Percentiles rank a stretch among this genome's conserved stretches.
phyloP scores from a whole-genome alignment of 2,888 invertebrate genomes.

The Aspidiotus rigidus region DNA sequence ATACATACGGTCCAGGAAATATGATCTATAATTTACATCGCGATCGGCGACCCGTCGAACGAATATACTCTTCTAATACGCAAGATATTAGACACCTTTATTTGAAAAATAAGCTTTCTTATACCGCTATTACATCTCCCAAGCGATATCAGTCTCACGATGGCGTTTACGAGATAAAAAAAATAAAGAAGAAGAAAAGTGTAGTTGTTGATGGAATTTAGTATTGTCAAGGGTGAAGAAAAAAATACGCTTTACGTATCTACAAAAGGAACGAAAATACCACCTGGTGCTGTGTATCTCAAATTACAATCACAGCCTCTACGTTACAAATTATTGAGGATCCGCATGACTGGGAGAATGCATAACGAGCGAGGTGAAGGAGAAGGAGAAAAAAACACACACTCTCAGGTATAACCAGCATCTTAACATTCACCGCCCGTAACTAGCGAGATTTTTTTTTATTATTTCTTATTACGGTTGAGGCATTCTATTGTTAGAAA shows the following conservation, averaged over 20 bases:
- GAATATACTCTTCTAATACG: constrained; percentile 1
- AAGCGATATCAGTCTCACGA: constrained; percentile 11
- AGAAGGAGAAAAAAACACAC: background rate
- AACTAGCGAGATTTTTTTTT: constrained; percentile 3
- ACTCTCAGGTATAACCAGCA: no score
- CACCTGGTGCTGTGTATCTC: constrained; percentile 32
- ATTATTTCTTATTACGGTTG: constrained; percentile 1
- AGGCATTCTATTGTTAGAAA: constrained; percentile 9
- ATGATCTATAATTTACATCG: constrained; percentile 10
- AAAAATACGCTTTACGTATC: background rate
- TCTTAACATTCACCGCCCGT: background rate
- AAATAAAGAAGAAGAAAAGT: constrained; percentile 18
- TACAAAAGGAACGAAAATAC: constrained; percentile 20
- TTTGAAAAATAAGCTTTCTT: constrained; percentile 10
- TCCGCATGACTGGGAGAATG: constrained; percentile 26
- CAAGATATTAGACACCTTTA: constrained; percentile 18
- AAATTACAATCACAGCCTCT: constrained; percentile 28
- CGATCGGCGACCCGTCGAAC: background rate
- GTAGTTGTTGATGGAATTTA: constrained; percentile 18
- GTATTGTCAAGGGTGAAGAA: constrained; percentile 10
- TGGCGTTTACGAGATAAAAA: constrained; percentile 23
- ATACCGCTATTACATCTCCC: background rate
- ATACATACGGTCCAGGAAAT: background rate
- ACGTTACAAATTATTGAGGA: constrained; percentile 31
- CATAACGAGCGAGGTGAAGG: constrained; percentile 3